Evolutionary conservation across 2,797 vertebrate species (phyloP).

Genomic region (Schizopygopsis malacanthus): DNA sequence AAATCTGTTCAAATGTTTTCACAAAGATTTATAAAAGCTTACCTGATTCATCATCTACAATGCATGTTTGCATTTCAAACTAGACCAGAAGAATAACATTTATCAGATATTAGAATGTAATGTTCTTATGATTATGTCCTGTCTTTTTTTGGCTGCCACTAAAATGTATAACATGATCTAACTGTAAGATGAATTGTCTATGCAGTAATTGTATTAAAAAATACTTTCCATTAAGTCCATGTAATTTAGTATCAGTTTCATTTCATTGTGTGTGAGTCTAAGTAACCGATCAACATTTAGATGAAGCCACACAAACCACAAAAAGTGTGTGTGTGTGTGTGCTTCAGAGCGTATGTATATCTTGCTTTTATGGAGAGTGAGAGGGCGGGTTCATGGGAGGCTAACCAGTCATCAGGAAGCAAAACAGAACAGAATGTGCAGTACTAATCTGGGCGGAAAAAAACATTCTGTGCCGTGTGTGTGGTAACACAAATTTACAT

Average conservation of each 20-base stretch:
- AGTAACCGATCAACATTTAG: neutral
- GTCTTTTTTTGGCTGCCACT: neutral
- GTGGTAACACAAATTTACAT: conserved; percentile 65
- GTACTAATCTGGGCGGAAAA: conserved; percentile 85
- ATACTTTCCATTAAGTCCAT: neutral
- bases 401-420: conserved; percentile 85
- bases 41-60: neutral
- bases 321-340: conserved; percentile 8
- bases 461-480: conserved; percentile 68
- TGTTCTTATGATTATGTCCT: neutral
- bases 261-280: neutral
- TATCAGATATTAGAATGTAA: neutral
- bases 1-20: neutral
- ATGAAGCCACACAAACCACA: neutral
- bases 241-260: neutral
- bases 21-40: neutral
- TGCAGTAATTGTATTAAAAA: neutral
- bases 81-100: neutral
- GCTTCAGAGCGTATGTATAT: conserved; percentile 42
- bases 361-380: conserved; percentile 66
- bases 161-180: neutral
- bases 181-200: neutral
- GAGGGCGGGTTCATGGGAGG: conserved; percentile 80
- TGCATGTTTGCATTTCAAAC: neutral
- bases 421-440: conserved; percentile 86